Evolutionary conservation across 2,888 invertebrate genomes (phyloP), one percentile per base, ranked within the genome.

Genomic region (Choreutis nemorana): DNA sequence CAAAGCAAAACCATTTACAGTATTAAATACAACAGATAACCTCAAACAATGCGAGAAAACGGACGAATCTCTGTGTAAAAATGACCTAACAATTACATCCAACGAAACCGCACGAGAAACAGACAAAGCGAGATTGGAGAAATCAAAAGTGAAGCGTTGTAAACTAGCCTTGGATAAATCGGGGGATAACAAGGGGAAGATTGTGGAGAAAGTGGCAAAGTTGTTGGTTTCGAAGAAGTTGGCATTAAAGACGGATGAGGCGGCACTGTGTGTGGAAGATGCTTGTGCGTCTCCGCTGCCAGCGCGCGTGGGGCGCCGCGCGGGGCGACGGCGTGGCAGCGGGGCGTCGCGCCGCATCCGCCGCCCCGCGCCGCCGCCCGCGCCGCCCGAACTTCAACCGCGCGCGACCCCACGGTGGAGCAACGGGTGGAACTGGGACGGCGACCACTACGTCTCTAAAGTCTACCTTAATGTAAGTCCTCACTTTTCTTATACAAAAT

Each of bases 361-460:
- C 9, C 48, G 27, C 35, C 31, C 32, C 26, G 41, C 36, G 36
- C 31, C 40, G 9, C 37, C 36, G 16, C 42, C 31, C 21, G 36
- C 44, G 22, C 42, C 37, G 21, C 33, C 33, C 15, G 34, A 35
- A 24, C 35, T 32, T 14, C 54, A 58, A 27, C 62, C 57, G 7
- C 52, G 62, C 18, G 46, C 58, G 12, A 55, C 63, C 9, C 77
- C 75, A 8, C 55, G 73, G 39, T 94, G 92, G 92, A 92, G 91
- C 55, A 94, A 95, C 58, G 94, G 94, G 14, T 95, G 95, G 95
- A 85, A 83, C 39, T 95, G 94, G 91, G 89, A 90, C 54, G 94
- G 94, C 26, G 87, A 91, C 42, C 82, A 90, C 16, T 90, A 87
- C 57, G 83, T 91, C 53, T 87, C 89, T 40, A 89, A 89, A 80